Percentiles rank a stretch among this genome's conserved stretches.
Evolutionary conservation across 1,140 invertebrate genomes (phyloP).

Genomic region (Neotoxoptera formosana): DNA sequence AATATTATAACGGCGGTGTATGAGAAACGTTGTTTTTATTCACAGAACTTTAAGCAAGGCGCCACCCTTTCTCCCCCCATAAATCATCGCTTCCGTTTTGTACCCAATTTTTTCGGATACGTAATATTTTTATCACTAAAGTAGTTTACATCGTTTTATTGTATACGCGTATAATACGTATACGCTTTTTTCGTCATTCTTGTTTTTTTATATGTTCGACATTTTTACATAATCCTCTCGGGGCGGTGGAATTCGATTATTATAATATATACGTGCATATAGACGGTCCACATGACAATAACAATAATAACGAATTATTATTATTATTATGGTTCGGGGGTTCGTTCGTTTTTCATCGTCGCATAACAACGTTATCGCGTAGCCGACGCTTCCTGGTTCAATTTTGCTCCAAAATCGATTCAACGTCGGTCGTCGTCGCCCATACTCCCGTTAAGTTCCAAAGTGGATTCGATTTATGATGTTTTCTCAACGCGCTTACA

Average conservation of each 20-base stretch:
- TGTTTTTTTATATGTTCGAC: background rate
- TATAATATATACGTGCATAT: background rate
- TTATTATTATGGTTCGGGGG: background rate
- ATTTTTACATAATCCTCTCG: background rate
- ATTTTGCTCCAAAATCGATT: background rate
- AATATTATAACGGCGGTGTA: background rate
- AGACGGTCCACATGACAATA: background rate
- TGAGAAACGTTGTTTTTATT: background rate
- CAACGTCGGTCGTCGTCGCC: background rate
- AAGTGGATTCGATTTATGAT: background rate
- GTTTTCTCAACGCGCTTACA: background rate
- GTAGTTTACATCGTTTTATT: background rate
- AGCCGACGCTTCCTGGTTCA: background rate
- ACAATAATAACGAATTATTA: slow-evolving; percentile 7
- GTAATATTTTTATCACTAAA: slow-evolving; percentile 11
- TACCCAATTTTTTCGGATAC: background rate
- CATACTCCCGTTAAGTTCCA: background rate
- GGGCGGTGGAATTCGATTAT: background rate
- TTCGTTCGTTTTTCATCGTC: background rate
- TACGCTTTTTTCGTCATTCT: background rate
- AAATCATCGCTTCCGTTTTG: background rate
- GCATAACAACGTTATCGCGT: background rate
- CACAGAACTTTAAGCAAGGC: background rate
- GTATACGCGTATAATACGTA: background rate
- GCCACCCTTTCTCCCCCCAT: background rate